A percentile compares a stretch with the other conserved stretches of the same genome.
Conservation (phyloP, 2,113 vertebrate species). For the Struthio camelus region DNA sequence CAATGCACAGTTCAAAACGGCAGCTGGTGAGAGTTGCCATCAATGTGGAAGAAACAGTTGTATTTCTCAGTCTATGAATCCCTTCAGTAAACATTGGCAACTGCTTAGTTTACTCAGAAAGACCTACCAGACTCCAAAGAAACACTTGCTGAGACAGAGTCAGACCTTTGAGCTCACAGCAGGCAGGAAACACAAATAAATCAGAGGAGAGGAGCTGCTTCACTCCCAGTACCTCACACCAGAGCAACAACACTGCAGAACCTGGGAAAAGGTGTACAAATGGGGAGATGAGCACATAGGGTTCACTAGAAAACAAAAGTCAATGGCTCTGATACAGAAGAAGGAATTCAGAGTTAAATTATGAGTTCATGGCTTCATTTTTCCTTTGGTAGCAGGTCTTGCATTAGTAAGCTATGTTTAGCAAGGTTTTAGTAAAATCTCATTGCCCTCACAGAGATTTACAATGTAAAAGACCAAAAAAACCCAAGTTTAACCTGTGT, state of each 20-base stretch:
- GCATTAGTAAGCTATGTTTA: not conserved
- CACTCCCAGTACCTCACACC: not conserved
- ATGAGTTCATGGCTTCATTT: not conserved
- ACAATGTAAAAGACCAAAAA: not conserved
- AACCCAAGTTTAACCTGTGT: not conserved
- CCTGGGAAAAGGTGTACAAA: not conserved
- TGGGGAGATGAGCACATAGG: rapidly evolving
- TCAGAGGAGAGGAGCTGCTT: not conserved
- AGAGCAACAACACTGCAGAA: not conserved
- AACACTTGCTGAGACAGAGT: not conserved
- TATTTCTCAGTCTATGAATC: slow-evolving; percentile 3
- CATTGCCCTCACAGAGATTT: not conserved
- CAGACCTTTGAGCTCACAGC: not conserved
- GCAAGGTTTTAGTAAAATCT: not conserved
- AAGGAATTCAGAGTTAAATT: not conserved
- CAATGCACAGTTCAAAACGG: not conserved
- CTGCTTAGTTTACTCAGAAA: not conserved
- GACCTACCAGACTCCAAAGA: not conserved
- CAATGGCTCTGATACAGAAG: not conserved
- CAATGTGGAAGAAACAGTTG: not conserved
- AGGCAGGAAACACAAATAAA: not conserved
- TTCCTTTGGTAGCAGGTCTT: not conserved
- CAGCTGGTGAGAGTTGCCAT: not conserved
- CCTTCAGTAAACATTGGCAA: not conserved
- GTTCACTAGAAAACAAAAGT: not conserved